These are phyloP conservation scores for Lichenostomus cassidix DNA, from an alignment of 2,113 vertebrate genomes.

Conservation along the genomic window DNA sequence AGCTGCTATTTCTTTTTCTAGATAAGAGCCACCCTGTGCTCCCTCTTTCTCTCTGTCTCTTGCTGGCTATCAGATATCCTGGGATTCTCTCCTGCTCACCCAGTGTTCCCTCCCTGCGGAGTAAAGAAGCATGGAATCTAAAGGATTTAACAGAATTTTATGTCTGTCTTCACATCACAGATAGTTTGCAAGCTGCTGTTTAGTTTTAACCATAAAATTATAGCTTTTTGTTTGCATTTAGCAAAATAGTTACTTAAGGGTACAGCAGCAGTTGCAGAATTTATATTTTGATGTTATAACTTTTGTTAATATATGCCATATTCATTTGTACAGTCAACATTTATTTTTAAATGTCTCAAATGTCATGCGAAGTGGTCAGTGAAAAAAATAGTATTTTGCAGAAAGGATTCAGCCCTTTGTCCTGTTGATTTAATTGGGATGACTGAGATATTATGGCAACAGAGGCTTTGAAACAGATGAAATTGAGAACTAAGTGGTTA, in stretches of 20 bases:
- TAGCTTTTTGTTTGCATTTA: not conserved
- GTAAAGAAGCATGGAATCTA: not conserved
- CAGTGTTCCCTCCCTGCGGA: not conserved
- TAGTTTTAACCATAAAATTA: not conserved
- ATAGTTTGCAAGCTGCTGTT: not conserved
- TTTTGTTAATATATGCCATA: not conserved
- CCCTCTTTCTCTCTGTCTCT: not conserved
- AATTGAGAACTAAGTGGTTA: not conserved
- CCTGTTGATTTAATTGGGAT: not conserved
- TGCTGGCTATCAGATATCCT: not conserved
- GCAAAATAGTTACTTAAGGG: not conserved
- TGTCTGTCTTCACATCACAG: not conserved
- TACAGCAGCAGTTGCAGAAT: not conserved
- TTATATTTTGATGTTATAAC: not conserved
- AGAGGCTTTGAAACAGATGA: not conserved
- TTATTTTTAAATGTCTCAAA: not conserved
- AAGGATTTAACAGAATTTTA: not conserved
- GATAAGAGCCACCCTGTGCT: not conserved
- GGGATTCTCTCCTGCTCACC: not conserved
- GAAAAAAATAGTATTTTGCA: not conserved
- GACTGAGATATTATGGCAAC: not conserved
- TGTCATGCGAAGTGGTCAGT: not conserved
- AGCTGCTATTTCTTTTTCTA: constrained; percentile 34
- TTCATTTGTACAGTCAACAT: not conserved
- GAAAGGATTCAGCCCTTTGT: not conserved